phyloP scores from a whole-genome alignment of 2,888 invertebrate genomes.

The Deilephila porcellus region DNA sequence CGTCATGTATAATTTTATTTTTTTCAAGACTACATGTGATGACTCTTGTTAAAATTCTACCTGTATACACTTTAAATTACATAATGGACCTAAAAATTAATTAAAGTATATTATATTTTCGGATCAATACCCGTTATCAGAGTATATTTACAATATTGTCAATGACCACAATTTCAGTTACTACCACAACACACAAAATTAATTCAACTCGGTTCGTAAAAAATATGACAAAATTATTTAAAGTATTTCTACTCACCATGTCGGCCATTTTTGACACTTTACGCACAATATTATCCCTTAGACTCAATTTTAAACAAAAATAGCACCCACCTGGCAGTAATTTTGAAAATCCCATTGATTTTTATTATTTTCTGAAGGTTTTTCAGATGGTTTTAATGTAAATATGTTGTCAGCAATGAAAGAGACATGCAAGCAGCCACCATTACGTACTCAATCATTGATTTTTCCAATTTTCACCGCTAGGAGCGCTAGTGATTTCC shows the following conservation, averaged over 20 bases:
- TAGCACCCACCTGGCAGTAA: constrained; percentile 20
- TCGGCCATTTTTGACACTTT: constrained; percentile 48
- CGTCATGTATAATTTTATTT: background rate
- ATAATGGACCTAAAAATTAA: background rate
- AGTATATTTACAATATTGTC: constrained; percentile 14
- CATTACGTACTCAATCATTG: constrained; percentile 66
- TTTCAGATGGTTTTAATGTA: constrained; percentile 59
- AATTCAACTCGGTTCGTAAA: constrained; percentile 26
- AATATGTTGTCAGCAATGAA: constrained; percentile 83
- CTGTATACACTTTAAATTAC: background rate
- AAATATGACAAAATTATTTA: constrained; percentile 37
- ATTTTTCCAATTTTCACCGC: constrained; percentile 36
- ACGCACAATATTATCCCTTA: background rate
- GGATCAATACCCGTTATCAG: background rate
- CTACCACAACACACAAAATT: constrained; percentile 45
- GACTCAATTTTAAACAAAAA: constrained; percentile 6
- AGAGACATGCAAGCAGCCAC: constrained; percentile 72
- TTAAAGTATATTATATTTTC: background rate
- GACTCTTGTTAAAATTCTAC: background rate
- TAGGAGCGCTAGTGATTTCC: constrained; percentile 42
- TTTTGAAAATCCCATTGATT: constrained; percentile 21
- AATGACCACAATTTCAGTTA: constrained; percentile 39
- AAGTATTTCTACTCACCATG: constrained; percentile 19
- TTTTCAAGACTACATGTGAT: background rate
- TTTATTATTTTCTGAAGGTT: constrained; percentile 68